Evolutionary conservation across 2,113 vertebrate species (phyloP).

Genomic region (Asarcornis scutulata): DNA sequence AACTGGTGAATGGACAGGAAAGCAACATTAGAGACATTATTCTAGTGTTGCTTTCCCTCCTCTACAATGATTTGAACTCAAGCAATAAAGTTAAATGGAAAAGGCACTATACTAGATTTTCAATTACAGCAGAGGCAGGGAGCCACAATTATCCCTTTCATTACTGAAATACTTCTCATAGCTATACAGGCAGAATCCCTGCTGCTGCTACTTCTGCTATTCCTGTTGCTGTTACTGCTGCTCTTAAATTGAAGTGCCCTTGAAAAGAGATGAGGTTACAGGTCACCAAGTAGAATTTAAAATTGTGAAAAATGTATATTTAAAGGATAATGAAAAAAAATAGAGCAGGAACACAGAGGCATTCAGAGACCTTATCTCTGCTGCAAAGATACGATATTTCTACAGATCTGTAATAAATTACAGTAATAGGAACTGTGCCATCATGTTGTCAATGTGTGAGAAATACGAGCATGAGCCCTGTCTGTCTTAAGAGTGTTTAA

Average conservation of each 20-base stretch:
- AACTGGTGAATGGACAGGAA: constrained; percentile 56
- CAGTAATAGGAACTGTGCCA: not conserved
- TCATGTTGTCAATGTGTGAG: not conserved
- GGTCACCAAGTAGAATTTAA: constrained; percentile 48
- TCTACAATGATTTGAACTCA: constrained; percentile 67
- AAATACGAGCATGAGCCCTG: not conserved
- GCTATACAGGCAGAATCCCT: constrained; percentile 53
- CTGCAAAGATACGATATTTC: not conserved
- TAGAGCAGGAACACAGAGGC: not conserved
- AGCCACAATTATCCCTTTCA: constrained; percentile 76
- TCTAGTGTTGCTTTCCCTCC: constrained; percentile 50
- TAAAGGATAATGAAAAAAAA: not conserved
- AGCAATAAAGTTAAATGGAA: constrained; percentile 80
- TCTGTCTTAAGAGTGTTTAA: not conserved
- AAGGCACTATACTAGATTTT: constrained; percentile 72
- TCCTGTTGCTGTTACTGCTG: constrained; percentile 41
- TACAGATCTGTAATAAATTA: not conserved
- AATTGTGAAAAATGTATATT: not conserved
- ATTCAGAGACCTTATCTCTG: not conserved
- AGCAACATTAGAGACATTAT: constrained; percentile 59
- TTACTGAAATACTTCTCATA: constrained; percentile 67
- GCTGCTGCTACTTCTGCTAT: constrained; percentile 51
- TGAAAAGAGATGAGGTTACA: constrained; percentile 68
- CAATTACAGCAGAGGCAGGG: constrained; percentile 79
- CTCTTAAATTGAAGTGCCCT: constrained; percentile 60